phyloP scores from a whole-genome alignment of 2,797 vertebrate species.

The Chaenodraco wilsoni region DNA sequence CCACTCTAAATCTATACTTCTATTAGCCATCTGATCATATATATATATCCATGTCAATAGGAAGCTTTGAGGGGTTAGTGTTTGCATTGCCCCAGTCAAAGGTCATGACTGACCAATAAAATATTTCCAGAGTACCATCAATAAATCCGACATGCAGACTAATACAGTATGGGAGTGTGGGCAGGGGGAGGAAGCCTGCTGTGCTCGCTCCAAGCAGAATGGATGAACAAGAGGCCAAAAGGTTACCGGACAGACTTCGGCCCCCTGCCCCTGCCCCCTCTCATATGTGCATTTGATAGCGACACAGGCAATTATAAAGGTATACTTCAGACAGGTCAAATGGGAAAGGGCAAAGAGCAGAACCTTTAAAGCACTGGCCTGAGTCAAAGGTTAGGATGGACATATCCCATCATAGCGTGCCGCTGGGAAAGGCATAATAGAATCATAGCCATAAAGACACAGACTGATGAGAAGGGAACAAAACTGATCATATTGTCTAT shows the following conservation, averaged over 20 bases:
- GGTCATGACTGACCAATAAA: conserved; percentile 85
- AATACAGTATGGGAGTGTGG: conserved; percentile 83
- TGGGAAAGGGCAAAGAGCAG: conserved; percentile 84
- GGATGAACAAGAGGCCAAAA: conserved; percentile 82
- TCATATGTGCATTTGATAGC: conserved; percentile 85
- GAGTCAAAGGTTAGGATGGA: conserved; percentile 85
- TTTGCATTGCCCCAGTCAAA: conserved; percentile 82
- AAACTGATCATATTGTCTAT: conserved; percentile 17
- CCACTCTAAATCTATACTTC: conserved; percentile 69
- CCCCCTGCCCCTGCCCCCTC: conserved; percentile 68
- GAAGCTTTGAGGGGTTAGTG: conserved; percentile 77
- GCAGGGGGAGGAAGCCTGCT: conserved; percentile 57
- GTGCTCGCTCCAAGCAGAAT: conserved; percentile 72
- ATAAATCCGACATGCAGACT: conserved; percentile 83
- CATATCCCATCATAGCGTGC: conserved; percentile 69
- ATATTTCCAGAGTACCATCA: conserved; percentile 82
- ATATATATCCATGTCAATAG: conserved; percentile 68
- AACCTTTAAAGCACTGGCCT: conserved; percentile 81
- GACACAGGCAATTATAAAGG: conserved; percentile 84
- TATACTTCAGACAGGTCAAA: conserved; percentile 87
- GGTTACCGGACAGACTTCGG: conserved; percentile 81
- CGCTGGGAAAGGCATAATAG: conserved; percentile 61
- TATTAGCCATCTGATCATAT: conserved; percentile 74
- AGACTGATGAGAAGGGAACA: conserved; percentile 46
- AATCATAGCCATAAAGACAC: conserved; percentile 64